Percentiles rank a stretch among this genome's conserved stretches.
phyloP scores from a whole-genome alignment of 2,113 vertebrate species.

The Diadophis punctatus region DNA sequence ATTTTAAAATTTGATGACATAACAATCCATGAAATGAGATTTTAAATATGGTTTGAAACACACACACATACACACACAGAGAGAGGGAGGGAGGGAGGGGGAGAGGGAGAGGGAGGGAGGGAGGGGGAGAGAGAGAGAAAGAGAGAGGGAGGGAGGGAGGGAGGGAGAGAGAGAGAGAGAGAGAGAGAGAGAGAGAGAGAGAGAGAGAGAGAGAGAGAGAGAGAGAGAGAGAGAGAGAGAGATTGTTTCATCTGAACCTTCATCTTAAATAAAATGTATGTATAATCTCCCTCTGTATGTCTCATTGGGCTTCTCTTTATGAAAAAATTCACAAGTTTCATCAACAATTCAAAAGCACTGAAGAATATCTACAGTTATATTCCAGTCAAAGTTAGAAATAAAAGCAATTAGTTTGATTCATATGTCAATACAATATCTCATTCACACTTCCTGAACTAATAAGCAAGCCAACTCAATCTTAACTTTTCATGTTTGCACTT shows the following conservation, averaged over 20 bases:
- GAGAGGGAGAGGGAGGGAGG: too few species aligned
- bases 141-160: too few species aligned
- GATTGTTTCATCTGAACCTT: constrained; percentile 33
- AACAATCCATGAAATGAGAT: constrained; percentile 59
- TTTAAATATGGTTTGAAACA: constrained; percentile 37
- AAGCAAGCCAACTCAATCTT: not conserved
- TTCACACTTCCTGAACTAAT: not conserved
- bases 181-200: not conserved
- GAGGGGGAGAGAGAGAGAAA: not conserved
- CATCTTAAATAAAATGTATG: not conserved
- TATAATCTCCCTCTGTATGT: not conserved
- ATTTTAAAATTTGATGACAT: constrained; percentile 58
- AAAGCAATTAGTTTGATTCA: not conserved
- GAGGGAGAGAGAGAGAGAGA: too few species aligned
- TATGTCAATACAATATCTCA: not conserved
- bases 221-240: not conserved
- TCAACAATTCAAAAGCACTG: not conserved
- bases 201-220: too few species aligned
- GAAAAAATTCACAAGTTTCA: not conserved
- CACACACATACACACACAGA: constrained; percentile 43
- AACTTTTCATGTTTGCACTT: not conserved
- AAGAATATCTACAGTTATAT: not conserved
- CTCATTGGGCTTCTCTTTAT: not conserved
- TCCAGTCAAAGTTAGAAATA: not conserved
- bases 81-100: not conserved